These are phyloP conservation scores for Drosophila orosa DNA, from an alignment of 1,140 invertebrate species.

Conservation along the genomic window DNA sequence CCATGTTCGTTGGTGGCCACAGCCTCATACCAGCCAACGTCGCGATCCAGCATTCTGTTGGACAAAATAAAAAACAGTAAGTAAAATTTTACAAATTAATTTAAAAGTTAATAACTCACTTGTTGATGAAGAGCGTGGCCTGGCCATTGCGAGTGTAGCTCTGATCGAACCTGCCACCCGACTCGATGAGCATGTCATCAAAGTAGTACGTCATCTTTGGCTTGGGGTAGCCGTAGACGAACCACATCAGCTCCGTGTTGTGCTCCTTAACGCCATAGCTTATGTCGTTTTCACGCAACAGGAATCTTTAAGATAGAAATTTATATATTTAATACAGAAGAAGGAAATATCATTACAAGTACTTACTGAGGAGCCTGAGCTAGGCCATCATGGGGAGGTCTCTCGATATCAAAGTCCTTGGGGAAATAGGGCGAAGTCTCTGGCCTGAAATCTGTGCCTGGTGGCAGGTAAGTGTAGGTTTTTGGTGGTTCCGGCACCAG, in stretches of 20 bases:
- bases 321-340: neutral
- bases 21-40: conserved; percentile 97
- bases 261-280: conserved; percentile 95
- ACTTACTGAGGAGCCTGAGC: conserved; percentile 89
- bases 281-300: conserved; percentile 92
- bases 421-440: conserved; percentile 95
- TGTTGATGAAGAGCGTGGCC: conserved; percentile 93
- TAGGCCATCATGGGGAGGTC: conserved; percentile 92
- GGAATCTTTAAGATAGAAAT: conserved; percentile 86
- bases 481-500: conserved; percentile 92
- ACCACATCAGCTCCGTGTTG: conserved; percentile 94
- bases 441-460: conserved; percentile 93
- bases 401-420: conserved; percentile 94
- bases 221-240: conserved; percentile 96
- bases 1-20: conserved; percentile 97
- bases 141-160: conserved; percentile 95
- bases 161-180: conserved; percentile 91
- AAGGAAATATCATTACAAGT: accelerated
- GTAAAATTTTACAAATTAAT: neutral
- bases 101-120: conserved; percentile 84
- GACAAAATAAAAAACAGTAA: neutral
- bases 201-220: conserved; percentile 95
- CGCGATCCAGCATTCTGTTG: conserved; percentile 92
- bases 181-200: conserved; percentile 92
- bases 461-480: conserved; percentile 91